Evolutionary conservation across 2,888 invertebrate genomes (phyloP).

Genomic region (Crossocerus cetratus): DNA sequence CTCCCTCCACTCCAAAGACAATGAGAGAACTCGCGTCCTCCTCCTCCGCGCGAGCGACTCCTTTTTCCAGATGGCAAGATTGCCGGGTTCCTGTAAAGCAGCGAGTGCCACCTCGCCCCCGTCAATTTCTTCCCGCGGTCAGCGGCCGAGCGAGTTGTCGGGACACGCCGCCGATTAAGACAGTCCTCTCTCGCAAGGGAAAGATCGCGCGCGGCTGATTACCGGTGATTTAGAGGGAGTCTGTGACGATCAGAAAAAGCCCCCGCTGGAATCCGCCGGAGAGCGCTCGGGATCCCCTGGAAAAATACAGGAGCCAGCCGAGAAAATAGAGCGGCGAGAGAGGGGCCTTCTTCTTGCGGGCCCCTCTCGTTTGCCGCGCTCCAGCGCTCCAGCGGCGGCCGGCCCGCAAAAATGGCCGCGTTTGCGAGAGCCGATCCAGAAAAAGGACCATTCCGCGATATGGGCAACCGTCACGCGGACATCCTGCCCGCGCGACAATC

Average conservation of each 20-base stretch:
- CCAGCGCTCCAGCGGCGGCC: too few species aligned
- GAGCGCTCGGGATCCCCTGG: not conserved
- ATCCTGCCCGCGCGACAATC: not conserved
- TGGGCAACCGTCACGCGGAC: not conserved
- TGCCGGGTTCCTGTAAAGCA: not conserved
- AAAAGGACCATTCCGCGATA: not conserved
- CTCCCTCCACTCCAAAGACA: slow-evolving; percentile 36
- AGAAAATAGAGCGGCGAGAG: not conserved
- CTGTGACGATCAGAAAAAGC: not conserved
- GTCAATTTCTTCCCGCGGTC: slow-evolving; percentile 21
- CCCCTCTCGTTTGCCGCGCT: slow-evolving; percentile 2
- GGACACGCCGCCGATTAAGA: too few species aligned
- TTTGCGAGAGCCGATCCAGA: slow-evolving; percentile 9
- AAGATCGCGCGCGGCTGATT: not conserved
- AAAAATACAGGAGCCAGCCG: not conserved
- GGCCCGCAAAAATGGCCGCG: slow-evolving; percentile 7
- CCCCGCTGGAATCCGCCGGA: too few species aligned
- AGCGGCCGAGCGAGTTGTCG: too few species aligned
- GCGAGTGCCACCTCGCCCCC: not conserved
- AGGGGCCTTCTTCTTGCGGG: not conserved
- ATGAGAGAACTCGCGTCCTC: slow-evolving; percentile 22
- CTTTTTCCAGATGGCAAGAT: slow-evolving; percentile 1
- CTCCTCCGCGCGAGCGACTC: slow-evolving; percentile 15
- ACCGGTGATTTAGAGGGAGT: not conserved
- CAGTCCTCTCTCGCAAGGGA: not conserved